phyloP scores from a whole-genome alignment of 2,797 vertebrate species.

The Trichosurus vulpecula region DNA sequence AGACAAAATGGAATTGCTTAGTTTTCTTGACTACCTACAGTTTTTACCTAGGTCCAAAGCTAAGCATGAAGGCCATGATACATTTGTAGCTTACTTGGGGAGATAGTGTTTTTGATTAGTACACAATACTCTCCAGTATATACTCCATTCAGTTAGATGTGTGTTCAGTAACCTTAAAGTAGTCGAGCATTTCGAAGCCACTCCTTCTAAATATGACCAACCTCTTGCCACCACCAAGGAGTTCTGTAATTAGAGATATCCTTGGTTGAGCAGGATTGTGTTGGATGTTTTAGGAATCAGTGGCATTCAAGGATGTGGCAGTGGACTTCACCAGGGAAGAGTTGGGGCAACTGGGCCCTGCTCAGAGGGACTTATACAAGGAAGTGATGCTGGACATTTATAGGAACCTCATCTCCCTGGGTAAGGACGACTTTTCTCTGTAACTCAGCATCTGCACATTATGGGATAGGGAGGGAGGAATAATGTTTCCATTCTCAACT shows the following conservation, averaged over 20 bases:
- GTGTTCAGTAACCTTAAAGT: not conserved
- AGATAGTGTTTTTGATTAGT: not conserved
- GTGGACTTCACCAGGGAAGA: constrained; percentile 75
- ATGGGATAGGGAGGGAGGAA: not conserved
- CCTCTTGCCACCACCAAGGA: not conserved
- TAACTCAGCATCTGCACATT: not conserved
- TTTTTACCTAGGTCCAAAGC: not conserved
- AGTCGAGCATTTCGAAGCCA: not conserved
- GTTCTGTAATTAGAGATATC: not conserved
- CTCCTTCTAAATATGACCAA: not conserved
- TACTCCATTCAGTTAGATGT: not conserved
- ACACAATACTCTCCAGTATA: not conserved
- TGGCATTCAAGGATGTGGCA: constrained; percentile 69
- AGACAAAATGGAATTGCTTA: not conserved
- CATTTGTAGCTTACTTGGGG: not conserved
- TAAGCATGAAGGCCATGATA: not conserved
- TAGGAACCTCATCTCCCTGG: constrained; percentile 64
- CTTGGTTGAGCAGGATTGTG: constrained; percentile 1
- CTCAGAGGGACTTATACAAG: constrained; percentile 69
- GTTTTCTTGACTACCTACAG: not conserved
- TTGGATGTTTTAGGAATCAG: constrained; percentile 42
- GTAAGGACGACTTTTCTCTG: constrained; percentile 50
- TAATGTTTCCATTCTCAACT: not conserved
- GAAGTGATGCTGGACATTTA: constrained; percentile 79
- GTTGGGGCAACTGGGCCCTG: constrained; percentile 57